These are phyloP conservation scores for Machimus rusticus DNA, from an alignment of 2,888 invertebrate species.

Conservation along the genomic window DNA sequence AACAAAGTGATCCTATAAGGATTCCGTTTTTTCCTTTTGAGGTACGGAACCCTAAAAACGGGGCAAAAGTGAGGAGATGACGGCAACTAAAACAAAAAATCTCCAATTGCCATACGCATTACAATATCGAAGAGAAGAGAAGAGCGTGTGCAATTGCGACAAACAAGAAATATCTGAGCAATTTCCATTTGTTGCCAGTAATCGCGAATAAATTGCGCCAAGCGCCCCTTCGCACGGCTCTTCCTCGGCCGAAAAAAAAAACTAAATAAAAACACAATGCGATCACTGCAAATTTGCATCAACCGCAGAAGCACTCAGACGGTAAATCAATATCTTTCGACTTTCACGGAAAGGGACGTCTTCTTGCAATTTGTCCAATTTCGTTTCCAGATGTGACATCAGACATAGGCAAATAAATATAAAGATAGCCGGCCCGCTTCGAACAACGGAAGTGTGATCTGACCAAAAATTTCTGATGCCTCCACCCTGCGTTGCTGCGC, in stretches of 20 bases:
- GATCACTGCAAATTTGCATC: not conserved
- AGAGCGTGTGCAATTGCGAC: not conserved
- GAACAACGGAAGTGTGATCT: no score
- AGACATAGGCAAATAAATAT: no score
- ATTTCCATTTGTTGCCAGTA: not conserved
- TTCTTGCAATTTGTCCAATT: not conserved
- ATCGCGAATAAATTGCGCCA: not conserved
- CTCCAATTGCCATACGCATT: conserved; percentile 10
- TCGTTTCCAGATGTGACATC: not conserved
- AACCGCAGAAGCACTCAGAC: not conserved
- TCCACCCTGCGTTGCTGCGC: no score
- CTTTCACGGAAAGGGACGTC: not conserved
- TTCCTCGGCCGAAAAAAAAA: not conserved
- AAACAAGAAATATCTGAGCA: not conserved
- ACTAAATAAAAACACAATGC: not conserved
- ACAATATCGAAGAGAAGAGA: not conserved
- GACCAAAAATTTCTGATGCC: no score
- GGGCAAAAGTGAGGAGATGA: not conserved
- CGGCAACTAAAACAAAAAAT: not conserved
- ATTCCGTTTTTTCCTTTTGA: no score
- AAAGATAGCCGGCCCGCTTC: no score
- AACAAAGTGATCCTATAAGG: no score
- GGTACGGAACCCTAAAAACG: no score
- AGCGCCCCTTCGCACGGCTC: not conserved
- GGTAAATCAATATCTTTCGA: not conserved